Evolutionary conservation across 2,888 invertebrate genomes (phyloP).

Genomic region (Cantharis rufa): DNA sequence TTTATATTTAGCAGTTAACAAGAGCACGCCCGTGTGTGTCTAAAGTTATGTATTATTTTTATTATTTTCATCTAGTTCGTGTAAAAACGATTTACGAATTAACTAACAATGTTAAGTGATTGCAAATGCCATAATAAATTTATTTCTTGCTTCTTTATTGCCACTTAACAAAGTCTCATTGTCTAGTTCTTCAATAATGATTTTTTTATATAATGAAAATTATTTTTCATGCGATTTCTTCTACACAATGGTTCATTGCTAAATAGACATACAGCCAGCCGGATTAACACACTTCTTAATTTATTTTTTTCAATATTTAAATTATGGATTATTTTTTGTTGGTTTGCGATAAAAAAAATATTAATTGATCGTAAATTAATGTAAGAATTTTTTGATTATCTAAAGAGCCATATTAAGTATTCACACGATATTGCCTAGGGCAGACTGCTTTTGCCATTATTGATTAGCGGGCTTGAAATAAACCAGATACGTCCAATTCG

Average conservation of each 20-base stretch:
- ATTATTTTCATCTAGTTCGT: not conserved
- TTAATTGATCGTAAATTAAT: too few relatives aligned
- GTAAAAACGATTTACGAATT: not conserved
- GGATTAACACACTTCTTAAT: not conserved
- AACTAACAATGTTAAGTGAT: conserved; percentile 7
- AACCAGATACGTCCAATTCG: not conserved
- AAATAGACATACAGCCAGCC: not conserved
- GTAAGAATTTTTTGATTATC: too few relatives aligned
- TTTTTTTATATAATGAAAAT: not conserved
- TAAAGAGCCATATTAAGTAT: too few relatives aligned
- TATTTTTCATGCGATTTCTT: not conserved
- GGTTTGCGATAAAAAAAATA: too few relatives aligned
- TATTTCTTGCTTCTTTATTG: not conserved
- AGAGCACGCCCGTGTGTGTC: conserved; percentile 19
- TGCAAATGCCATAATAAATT: not conserved
- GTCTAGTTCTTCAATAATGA: not conserved
- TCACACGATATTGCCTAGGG: too few relatives aligned
- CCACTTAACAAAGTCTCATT: not conserved
- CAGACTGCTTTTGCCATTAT: not conserved
- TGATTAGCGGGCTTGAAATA: not conserved
- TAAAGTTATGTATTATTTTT: not conserved
- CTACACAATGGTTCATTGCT: not conserved
- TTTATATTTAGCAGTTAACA: conserved; percentile 31
- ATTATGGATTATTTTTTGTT: not conserved
- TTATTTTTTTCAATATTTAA: not conserved